Evolutionary conservation across 2,113 vertebrate genomes (phyloP).

Genomic region (Sus scrofa): DNA sequence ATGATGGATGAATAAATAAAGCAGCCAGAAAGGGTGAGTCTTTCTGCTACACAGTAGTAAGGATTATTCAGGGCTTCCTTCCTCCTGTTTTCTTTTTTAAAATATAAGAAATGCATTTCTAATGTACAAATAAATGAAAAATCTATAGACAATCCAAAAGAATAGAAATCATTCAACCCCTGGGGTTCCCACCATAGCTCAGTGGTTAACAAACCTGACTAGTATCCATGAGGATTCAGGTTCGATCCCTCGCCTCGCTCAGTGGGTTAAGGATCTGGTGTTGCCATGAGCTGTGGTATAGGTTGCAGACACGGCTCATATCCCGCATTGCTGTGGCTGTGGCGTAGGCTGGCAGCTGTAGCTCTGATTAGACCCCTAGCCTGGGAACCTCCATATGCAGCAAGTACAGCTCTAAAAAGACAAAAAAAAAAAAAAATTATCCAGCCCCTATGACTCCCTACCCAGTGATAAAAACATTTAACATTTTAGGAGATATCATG

Average conservation of each 20-base stretch:
- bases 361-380: too few relatives aligned
- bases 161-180: not conserved
- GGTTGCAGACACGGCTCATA: too few relatives aligned
- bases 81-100: not conserved
- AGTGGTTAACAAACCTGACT: too few relatives aligned
- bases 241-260: too few relatives aligned
- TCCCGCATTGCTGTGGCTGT: too few relatives aligned
- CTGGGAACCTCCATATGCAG: too few relatives aligned
- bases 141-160: not conserved
- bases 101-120: not conserved
- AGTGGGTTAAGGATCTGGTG: too few relatives aligned
- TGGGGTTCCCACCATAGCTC: not conserved
- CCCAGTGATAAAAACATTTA: not conserved
- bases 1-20: not conserved
- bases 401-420: too few relatives aligned
- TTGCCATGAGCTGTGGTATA: too few relatives aligned
- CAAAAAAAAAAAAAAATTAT: not conserved
- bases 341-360: too few relatives aligned
- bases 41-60: rapidly evolving
- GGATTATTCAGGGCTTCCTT: not conserved
- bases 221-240: too few relatives aligned
- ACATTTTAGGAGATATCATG: not conserved
- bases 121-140: not conserved
- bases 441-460: not conserved
- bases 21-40: too few relatives aligned